These are phyloP conservation scores for Prionace glauca DNA, from an alignment of 2,797 vertebrate genomes.

Conservation along the genomic window DNA sequence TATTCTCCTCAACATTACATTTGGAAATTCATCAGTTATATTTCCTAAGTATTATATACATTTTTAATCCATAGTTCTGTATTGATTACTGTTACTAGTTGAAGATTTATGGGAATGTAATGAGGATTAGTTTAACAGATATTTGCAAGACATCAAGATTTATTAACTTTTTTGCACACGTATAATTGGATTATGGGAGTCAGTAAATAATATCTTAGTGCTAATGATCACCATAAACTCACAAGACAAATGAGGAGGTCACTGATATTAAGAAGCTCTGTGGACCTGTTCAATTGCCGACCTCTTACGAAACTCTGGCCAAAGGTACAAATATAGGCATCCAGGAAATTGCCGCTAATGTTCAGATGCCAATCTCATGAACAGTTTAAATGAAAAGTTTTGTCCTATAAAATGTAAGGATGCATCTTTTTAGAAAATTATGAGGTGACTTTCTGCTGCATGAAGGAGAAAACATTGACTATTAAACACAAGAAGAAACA, in stretches of 20 bases:
- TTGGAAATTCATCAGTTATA: neutral
- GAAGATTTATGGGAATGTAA: neutral
- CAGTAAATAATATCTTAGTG: neutral
- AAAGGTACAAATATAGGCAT: neutral
- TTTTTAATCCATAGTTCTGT: neutral
- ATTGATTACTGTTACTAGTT: neutral
- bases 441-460: neutral
- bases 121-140: neutral
- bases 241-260: neutral
- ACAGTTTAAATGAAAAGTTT: neutral
- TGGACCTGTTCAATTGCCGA: neutral
- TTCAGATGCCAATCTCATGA: no score
- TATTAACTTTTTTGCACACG: neutral
- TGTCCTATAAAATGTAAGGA: neutral
- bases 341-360: neutral
- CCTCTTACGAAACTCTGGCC: neutral
- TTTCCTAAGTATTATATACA: neutral
- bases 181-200: slow-evolving; percentile 1
- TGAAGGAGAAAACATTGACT: neutral
- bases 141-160: neutral
- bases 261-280: neutral
- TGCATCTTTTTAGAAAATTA: neutral
- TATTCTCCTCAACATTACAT: neutral
- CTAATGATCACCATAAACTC: slow-evolving; percentile 6
- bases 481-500: neutral